phyloP scores from a whole-genome alignment of 2,797 vertebrate genomes.

The Acestrorhynchus altus region DNA sequence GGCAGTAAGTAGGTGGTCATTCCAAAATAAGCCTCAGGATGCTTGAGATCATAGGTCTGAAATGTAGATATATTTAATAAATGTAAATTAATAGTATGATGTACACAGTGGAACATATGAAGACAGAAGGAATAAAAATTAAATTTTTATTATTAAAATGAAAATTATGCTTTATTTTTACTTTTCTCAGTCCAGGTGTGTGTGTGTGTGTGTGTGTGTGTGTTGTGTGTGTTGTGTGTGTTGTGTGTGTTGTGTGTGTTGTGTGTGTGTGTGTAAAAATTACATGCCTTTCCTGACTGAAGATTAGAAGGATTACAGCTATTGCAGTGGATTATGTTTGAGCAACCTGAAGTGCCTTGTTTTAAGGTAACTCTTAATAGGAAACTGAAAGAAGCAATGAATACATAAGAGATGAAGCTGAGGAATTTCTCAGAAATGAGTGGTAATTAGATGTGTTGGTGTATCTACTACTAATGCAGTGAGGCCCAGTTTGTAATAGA shows the following conservation, averaged over 20 bases:
- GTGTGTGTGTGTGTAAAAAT: conserved; percentile 6
- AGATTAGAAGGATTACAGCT: neutral
- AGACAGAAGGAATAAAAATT: too few species aligned
- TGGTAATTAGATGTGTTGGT: too few species aligned
- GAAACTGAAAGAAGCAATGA: neutral
- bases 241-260: neutral
- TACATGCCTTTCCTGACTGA: neutral
- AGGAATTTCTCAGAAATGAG: too few species aligned
- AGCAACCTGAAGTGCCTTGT: neutral
- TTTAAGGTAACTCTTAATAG: neutral
- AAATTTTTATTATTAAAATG: too few species aligned
- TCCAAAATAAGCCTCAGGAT: conserved; percentile 5
- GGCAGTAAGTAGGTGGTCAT: neutral
- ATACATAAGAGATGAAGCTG: neutral
- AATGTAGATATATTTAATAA: neutral
- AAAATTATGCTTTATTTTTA: neutral
- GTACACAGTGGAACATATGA: too few species aligned
- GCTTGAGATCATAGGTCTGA: neutral
- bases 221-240: neutral
- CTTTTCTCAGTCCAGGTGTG: neutral
- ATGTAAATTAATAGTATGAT: too few species aligned
- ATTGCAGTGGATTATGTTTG: neutral
- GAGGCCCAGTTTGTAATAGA: neutral
- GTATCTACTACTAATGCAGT: neutral
- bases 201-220: conserved; percentile 4